Evolutionary conservation across 2,797 vertebrate genomes (phyloP), one percentile per base, ranked within the genome.

Genomic region (Pterois miles): DNA sequence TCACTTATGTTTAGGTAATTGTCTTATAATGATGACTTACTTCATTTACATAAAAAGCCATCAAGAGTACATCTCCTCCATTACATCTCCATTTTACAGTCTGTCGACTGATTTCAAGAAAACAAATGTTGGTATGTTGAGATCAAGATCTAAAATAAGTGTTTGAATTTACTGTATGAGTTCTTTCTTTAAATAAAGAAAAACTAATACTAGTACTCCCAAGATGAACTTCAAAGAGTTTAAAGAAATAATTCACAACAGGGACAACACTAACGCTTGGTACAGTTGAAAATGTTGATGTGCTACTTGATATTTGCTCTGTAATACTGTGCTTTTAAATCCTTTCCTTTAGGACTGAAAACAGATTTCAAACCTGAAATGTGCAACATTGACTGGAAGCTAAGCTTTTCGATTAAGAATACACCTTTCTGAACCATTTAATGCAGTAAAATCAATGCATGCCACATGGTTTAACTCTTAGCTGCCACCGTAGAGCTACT

Each of bases 361-460:
- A n/a, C n/a, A n/a, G n/a, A n/a, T n/a, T n/a, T n/a, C n/a, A n/a
- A n/a, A 63, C n/a, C 34, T 4, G 5, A 62, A 13, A 63, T 5
- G 20, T 53, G 60, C 38, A 14, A 18, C 25, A 43, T 43, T 70
- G 2, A 43, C 59, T 43, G 27, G 10, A 64, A 7, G n/a, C 1
- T 70, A 9, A 62, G 36, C 34, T 59, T 57, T 56, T 63, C 40
- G 34, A 57, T 46, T 74, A 63, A 53, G 25, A 53, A 62, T 14
- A 67, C 46, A 57, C 34, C 18, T 54, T 48, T 64, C 25, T 34
- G n/a, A 43, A 65, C 5, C 38, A 59, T 67, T 65, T n/a, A 70
- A 73, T 36, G 59, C 0, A 3, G 5, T 71, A 46, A 46, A 73
- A 72, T 53, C 31, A 64, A 72, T 68, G 48, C 27, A 72, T 78